phyloP scores from a whole-genome alignment of 2,888 invertebrate species.

The Ptycholaimellus sp. region DNA sequence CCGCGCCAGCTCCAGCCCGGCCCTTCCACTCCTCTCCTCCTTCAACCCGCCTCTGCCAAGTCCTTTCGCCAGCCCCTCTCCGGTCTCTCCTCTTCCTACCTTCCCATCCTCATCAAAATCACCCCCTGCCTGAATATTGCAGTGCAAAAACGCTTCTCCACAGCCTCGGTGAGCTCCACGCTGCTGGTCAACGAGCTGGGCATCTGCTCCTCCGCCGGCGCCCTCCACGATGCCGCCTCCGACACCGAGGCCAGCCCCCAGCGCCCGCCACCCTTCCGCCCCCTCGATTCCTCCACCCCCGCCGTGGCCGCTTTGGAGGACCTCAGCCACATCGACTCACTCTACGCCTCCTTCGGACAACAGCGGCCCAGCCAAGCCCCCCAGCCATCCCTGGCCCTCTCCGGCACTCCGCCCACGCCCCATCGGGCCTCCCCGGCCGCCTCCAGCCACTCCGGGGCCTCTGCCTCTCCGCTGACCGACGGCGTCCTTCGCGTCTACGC shows the following conservation, averaged over 20 bases:
- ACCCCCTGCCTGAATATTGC: too few species aligned
- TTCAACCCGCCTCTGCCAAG: not conserved
- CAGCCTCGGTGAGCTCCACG: too few species aligned
- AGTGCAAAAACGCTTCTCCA: too few species aligned
- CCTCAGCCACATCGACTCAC: constrained; percentile 4
- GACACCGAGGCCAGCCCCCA: not conserved
- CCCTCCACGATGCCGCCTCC: not conserved
- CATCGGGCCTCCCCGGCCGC: constrained; percentile 2
- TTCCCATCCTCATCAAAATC: too few species aligned
- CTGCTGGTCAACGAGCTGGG: too few species aligned
- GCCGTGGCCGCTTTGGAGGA: constrained; percentile 1
- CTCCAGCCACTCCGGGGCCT: not conserved
- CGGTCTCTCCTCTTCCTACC: too few species aligned
- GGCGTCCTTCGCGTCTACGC: constrained; percentile 56
- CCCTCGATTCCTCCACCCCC: not conserved
- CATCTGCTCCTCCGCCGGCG: not conserved
- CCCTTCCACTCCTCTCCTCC: not conserved
- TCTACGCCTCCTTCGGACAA: constrained; percentile 1
- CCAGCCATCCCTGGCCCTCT: constrained; percentile 1
- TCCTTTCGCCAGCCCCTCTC: not conserved
- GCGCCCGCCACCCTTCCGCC: not conserved
- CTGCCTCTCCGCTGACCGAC: not conserved
- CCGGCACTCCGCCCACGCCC: not conserved
- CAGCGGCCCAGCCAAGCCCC: not conserved
- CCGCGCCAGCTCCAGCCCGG: not conserved